A percentile compares a stretch with the other conserved stretches of the same genome.
These are phyloP conservation scores for Gryon sp. DNA, from an alignment of 1,140 invertebrate species.

Conservation along the genomic window DNA sequence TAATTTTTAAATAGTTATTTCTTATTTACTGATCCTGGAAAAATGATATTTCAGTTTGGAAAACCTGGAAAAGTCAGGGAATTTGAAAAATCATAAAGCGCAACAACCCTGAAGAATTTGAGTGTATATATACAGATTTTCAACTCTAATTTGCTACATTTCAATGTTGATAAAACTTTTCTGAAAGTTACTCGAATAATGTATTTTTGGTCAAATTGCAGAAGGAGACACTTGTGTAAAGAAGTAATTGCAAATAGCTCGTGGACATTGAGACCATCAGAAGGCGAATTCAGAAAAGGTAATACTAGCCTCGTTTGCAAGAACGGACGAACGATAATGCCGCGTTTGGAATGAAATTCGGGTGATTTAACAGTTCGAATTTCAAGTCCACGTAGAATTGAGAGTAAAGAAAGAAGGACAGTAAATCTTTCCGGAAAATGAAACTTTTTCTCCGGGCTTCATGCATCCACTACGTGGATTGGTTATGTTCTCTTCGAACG, in stretches of 20 bases:
- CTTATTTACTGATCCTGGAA: too few species aligned
- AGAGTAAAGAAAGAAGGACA: slow-evolving; percentile 53
- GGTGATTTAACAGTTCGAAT: slow-evolving; percentile 75
- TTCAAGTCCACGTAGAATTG: slow-evolving; percentile 67
- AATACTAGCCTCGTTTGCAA: slow-evolving; percentile 63
- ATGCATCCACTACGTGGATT: slow-evolving; percentile 30
- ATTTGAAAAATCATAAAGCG: too few species aligned
- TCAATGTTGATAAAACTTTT: too few species aligned
- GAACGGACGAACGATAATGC: slow-evolving; percentile 70
- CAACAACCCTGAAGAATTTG: too few species aligned
- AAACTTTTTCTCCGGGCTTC: slow-evolving; percentile 60
- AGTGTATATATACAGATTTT: too few species aligned
- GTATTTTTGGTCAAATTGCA: slow-evolving; percentile 41
- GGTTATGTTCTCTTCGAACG: slow-evolving; percentile 44
- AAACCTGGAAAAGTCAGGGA: too few species aligned
- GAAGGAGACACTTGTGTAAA: slow-evolving; percentile 42
- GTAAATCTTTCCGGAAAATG: slow-evolving; percentile 70
- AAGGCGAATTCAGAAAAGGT: slow-evolving; percentile 56
- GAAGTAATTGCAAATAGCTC: slow-evolving; percentile 58
- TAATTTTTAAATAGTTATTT: too few species aligned
- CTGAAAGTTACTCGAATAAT: slow-evolving; percentile 23
- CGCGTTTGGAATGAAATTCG: slow-evolving; percentile 73
- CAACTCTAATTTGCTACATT: too few species aligned
- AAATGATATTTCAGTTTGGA: too few species aligned
- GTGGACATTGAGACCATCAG: slow-evolving; percentile 49